These are phyloP conservation scores for Haliaeetus leucogaster DNA, from an alignment of 2,113 vertebrate species.

Conservation along the genomic window DNA sequence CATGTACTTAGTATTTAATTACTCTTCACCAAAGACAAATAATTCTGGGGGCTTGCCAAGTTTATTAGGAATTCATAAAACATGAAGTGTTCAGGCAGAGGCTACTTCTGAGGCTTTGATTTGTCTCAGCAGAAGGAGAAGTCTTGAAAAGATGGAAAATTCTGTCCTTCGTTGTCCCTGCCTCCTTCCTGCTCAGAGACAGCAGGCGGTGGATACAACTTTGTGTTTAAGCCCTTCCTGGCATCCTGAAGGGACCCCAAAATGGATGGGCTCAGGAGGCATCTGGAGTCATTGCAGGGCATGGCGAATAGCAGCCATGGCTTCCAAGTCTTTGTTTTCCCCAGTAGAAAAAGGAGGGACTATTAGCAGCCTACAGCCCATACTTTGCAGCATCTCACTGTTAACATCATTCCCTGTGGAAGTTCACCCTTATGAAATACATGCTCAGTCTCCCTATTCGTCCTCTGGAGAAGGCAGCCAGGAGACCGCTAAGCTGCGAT, in stretches of 20 bases:
- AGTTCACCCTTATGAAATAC: not conserved
- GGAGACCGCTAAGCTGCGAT: fast-evolving
- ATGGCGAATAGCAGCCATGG: not conserved
- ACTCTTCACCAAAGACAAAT: not conserved
- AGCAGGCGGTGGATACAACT: fast-evolving
- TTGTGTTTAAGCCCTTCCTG: not conserved
- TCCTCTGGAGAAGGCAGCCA: not conserved
- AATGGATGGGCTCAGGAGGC: fast-evolving
- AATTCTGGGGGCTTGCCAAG: not conserved
- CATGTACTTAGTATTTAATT: not conserved
- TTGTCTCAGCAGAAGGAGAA: not conserved
- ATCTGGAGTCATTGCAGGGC: not conserved
- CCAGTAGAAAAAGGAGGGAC: not conserved
- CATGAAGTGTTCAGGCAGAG: not conserved
- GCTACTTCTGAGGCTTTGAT: not conserved
- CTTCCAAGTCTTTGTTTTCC: not conserved
- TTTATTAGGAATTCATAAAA: not conserved
- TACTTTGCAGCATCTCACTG: not conserved
- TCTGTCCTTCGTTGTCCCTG: not conserved
- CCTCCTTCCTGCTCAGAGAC: not conserved
- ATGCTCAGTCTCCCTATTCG: not conserved
- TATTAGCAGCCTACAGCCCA: not conserved
- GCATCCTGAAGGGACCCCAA: not conserved
- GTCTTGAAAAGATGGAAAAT: not conserved
- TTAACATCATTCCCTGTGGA: not conserved